Base-by-base conservation (phyloP, 2,888 invertebrate species). In the Cephus sareptanus region DNA sequence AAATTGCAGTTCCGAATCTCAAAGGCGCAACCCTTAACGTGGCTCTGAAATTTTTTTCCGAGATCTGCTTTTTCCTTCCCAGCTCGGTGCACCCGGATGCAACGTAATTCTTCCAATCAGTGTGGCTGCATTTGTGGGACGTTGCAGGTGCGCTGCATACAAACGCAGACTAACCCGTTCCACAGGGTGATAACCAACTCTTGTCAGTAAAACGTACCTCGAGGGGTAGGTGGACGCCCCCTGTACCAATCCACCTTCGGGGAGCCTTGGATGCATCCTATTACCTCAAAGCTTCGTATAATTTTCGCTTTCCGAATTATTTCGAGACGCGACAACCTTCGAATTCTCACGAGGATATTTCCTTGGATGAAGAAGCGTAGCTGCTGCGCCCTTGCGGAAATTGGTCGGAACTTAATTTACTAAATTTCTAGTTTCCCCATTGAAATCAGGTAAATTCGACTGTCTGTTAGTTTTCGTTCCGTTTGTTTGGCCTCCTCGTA, bases 401-500 rank as follows among this genome's bases (percentile, higher is more conserved):
- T 87, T 87, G 81, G 85, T 80, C 9, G 56, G 56, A 56, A 56
- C 23, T 23, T 56, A 9, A 23, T 56, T 56, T 56, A 56, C 23
- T 56, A 23, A 56, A 23, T 31, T 34, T 15, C 71, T 13, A 31
- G 71, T 71, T 30, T 71, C n/a, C 80, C 80, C 80, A 86, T 85
- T 84, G 86, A 88, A 87, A 87, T 89, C 85, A 83, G 80, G 81
- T 83, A 85, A 88, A 89, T 89, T 89, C 87, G 79, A 86, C 82
- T 81, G 79, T 73, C 79, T 75, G 82, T 82, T 86, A 85, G 85
- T 88, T 86, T 82, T 69, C 70, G 30, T 76, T 35, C 15, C 15
- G n/a, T 30, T 31, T 15, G 70, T 35, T 56, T 79, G 76, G 76
- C 78, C 79, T 73, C 76, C 40, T 23, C 9, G 56, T 6, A 9